A percentile compares a stretch with the other conserved stretches of the same genome.
These are phyloP conservation scores for Calcarius ornatus DNA, from an alignment of 2,113 vertebrate species.

Conservation along the genomic window DNA sequence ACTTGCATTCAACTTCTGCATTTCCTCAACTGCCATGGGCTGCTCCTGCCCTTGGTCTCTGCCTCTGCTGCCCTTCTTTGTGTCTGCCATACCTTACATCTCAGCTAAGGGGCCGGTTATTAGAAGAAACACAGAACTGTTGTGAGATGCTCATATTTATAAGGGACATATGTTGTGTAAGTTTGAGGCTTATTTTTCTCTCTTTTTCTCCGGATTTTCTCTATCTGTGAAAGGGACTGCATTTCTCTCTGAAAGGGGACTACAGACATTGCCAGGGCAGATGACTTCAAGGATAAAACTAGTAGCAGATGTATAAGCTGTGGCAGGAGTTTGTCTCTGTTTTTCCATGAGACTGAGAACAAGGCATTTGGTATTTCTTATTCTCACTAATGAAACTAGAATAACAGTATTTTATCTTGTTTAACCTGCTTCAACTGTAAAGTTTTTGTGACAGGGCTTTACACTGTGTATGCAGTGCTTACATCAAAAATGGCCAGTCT, in stretches of 20 bases:
- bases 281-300: background rate
- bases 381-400: background rate
- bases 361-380: background rate
- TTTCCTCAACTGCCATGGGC: background rate
- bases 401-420: background rate
- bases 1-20: background rate
- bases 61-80: background rate
- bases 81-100: background rate
- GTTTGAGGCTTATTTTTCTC: background rate
- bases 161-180: background rate
- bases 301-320: background rate
- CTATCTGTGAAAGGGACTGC: background rate
- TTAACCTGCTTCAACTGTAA: background rate
- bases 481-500: background rate
- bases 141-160: background rate
- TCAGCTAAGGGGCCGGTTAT: background rate
- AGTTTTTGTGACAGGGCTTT: background rate
- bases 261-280: background rate
- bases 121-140: background rate
- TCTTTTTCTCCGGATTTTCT: background rate
- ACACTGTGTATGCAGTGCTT: background rate
- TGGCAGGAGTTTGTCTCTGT: background rate
- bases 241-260: background rate
- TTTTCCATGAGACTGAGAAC: background rate
- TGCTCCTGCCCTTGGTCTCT: background rate